Percentiles rank a stretch among this genome's conserved stretches.
These are phyloP conservation scores for Palaemon carinicauda DNA, from an alignment of 1,140 invertebrate species.

Conservation along the genomic window DNA sequence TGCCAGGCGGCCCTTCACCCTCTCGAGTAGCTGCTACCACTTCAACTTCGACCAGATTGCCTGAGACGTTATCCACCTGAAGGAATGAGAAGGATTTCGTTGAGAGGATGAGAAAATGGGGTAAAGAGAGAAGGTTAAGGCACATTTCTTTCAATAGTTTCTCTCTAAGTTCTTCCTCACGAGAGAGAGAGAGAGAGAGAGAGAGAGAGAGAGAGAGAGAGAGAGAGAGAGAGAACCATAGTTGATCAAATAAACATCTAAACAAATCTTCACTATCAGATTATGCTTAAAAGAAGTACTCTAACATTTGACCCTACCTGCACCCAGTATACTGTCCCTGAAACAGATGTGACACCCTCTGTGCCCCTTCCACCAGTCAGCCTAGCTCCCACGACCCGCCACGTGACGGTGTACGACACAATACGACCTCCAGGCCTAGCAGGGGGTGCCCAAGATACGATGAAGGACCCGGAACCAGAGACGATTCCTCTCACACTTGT, in stretches of 20 bases:
- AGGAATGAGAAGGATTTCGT: neutral
- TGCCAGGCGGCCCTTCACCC: slow-evolving; percentile 61
- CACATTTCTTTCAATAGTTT: neutral
- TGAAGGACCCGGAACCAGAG: slow-evolving; percentile 63
- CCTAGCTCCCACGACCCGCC: slow-evolving; percentile 73
- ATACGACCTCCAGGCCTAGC: slow-evolving; percentile 66
- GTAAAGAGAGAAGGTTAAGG: neutral
- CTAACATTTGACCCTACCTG: slow-evolving; percentile 27
- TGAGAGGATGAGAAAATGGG: neutral
- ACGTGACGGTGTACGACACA: slow-evolving; percentile 69
- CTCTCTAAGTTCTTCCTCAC: neutral
- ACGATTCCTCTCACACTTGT: slow-evolving; percentile 66
- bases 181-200: neutral
- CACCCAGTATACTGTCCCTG: slow-evolving; percentile 51
- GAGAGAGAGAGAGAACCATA: neutral
- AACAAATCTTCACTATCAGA: no score
- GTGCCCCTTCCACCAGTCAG: slow-evolving; percentile 33
- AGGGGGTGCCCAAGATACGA: slow-evolving; percentile 68
- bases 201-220: neutral
- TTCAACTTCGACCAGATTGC: slow-evolving; percentile 61
- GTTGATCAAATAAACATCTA: neutral
- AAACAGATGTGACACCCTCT: slow-evolving; percentile 47
- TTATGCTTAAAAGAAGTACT: no score
- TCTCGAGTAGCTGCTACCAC: slow-evolving; percentile 62
- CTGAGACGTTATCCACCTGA: slow-evolving; percentile 54